Evolutionary conservation across 2,797 vertebrate species (phyloP).

Genomic region (Chelonia mydas): DNA sequence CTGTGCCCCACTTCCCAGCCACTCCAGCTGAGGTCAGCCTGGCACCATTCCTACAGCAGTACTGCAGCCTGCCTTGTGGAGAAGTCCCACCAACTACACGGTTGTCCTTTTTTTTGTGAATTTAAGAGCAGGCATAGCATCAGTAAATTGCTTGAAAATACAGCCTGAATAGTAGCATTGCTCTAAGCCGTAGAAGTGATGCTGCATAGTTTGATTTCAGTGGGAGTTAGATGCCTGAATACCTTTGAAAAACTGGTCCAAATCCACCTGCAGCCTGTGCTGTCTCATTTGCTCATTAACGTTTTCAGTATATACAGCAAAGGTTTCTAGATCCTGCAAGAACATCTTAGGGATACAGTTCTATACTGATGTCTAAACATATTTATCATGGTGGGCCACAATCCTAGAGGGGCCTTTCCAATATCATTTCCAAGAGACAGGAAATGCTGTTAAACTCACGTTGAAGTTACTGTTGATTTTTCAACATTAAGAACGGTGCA

Average conservation of each 20-base stretch:
- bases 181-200: background rate
- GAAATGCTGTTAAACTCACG: background rate
- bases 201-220: background rate
- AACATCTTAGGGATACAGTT: background rate
- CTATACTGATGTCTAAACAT: background rate
- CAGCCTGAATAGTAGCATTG: background rate
- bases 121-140: background rate
- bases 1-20: fast-evolving
- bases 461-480: background rate
- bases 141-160: background rate
- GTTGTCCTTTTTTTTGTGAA: background rate
- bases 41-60: background rate
- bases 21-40: background rate
- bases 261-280: background rate
- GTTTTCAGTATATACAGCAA: fast-evolving
- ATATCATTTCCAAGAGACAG: background rate
- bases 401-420: fast-evolving
- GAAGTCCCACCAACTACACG: fast-evolving
- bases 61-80: background rate
- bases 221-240: background rate
- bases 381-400: background rate
- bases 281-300: background rate
- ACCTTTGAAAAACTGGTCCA: background rate
- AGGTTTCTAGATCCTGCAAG: background rate
- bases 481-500: background rate